Base-by-base conservation (phyloP, 2,797 vertebrate species). In the Meda fulgida region DNA sequence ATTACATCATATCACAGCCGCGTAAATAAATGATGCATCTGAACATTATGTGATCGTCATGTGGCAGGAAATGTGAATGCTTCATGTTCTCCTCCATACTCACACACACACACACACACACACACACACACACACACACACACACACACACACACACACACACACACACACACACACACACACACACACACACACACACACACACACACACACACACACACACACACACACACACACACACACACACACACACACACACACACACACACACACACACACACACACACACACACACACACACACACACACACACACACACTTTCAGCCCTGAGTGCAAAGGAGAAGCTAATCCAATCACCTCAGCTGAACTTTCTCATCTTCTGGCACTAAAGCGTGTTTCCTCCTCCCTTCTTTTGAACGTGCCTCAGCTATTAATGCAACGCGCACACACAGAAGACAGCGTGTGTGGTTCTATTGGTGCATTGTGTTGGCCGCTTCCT, bases 301-400 rank as follows among this genome's bases (percentile, higher is more conserved):
- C 46, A 66, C 67, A 71, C 53, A 43, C n/a, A 51, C 46, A 78
- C 40, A 67, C 51, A 84, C 40, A 63, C 13, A 29, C 82, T 84
- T 23, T 55, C 55, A 36, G 67, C 84, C 43, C 67, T 10, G 83
- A 83, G 81, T 34, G 29, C 72, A 78, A 87, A 89, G 65, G 85
- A 26, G 80, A 80, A 85, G 82, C 83, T 92, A 92, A 93, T 93
- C 91, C 89, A 88, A 89, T 91, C 90, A 91, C 89, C 91, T 91
- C 75, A 40, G 83, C 72, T 91, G 89, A 93, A 93, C 90, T 89
- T 73, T 85, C 69, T 91, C 85, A 84, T 92, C 92, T 92, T 70
- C 77, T 76, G 86, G 88, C 91, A 86, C 80, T 88, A 86, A 87
- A 87, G 85, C 38, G 81, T 69, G 38, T 89, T 89, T 87, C 86